Evolutionary conservation across 1,140 invertebrate species (phyloP).

Genomic region (Globodera ellingtonae): DNA sequence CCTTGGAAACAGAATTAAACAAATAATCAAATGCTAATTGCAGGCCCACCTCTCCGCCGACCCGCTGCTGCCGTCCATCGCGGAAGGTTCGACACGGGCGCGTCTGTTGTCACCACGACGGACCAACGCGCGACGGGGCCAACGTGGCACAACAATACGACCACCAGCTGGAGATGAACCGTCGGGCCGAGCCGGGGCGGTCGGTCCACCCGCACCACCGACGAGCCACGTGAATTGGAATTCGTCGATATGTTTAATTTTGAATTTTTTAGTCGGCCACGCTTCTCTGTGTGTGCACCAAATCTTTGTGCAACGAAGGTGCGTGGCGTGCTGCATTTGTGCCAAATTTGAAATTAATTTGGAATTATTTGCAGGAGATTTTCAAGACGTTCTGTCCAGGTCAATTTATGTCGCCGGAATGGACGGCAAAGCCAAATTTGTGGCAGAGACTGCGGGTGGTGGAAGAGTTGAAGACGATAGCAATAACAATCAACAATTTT

Average conservation of each 20-base stretch:
- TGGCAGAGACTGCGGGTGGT: background rate
- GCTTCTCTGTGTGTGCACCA: background rate
- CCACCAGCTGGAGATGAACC: background rate
- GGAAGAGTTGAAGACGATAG: background rate
- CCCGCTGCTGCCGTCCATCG: background rate
- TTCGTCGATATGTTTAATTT: background rate
- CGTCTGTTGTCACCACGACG: background rate
- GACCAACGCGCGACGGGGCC: background rate
- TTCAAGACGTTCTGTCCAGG: background rate
- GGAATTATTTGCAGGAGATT: background rate
- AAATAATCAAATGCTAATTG: background rate
- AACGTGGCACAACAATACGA: background rate
- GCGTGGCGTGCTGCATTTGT: background rate
- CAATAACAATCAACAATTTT: background rate
- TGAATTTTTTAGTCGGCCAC: background rate
- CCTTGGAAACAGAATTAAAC: background rate
- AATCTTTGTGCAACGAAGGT: constrained; percentile 6
- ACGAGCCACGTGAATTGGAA: background rate
- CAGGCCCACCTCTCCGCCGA: background rate
- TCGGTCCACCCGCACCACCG: background rate
- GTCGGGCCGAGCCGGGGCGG: background rate
- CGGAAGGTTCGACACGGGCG: background rate
- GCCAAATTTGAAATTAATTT: background rate
- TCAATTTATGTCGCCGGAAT: constrained; percentile 1
- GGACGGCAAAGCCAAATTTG: background rate